Evolutionary conservation across 2,888 invertebrate genomes (phyloP).

Genomic region (Cactoblastis cactorum): DNA sequence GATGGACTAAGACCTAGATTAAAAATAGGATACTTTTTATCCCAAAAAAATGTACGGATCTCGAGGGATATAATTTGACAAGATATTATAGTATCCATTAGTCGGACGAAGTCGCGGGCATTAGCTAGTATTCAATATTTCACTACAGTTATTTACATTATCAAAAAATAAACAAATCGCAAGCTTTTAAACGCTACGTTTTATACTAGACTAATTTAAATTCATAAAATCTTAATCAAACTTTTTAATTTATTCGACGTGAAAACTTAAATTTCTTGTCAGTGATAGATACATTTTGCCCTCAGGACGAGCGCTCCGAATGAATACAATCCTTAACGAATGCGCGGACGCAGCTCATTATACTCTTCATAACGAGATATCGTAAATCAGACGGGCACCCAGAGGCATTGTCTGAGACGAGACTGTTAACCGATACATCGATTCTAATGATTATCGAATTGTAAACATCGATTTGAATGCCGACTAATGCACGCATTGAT

Average conservation of each 20-base stretch:
- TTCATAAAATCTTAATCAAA: background rate
- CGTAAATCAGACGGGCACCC: conserved; percentile 72
- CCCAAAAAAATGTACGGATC: no score
- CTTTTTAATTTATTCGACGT: background rate
- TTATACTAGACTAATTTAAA: no score
- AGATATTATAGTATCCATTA: no score
- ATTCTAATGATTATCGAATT: conserved; percentile 41
- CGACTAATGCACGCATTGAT: conserved; percentile 6
- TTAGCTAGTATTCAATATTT: no score
- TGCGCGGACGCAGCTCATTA: conserved; percentile 71
- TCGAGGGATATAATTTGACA: no score
- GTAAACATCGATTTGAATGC: conserved; percentile 47
- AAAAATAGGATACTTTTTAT: no score
- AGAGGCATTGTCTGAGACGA: conserved; percentile 60
- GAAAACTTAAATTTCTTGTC: background rate
- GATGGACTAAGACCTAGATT: no score
- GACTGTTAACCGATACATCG: conserved; percentile 37
- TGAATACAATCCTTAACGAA: conserved; percentile 30
- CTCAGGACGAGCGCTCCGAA: background rate
- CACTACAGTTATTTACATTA: no score
- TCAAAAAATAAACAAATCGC: no score
- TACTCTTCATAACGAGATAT: conserved; percentile 61
- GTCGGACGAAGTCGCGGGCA: no score
- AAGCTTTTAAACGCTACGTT: no score
- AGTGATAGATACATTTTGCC: background rate